Evolutionary conservation across 30 jellyfish, hydroid and myxozoan genomes (phyloP).

Genomic region (Catostylus mosaicus): DNA sequence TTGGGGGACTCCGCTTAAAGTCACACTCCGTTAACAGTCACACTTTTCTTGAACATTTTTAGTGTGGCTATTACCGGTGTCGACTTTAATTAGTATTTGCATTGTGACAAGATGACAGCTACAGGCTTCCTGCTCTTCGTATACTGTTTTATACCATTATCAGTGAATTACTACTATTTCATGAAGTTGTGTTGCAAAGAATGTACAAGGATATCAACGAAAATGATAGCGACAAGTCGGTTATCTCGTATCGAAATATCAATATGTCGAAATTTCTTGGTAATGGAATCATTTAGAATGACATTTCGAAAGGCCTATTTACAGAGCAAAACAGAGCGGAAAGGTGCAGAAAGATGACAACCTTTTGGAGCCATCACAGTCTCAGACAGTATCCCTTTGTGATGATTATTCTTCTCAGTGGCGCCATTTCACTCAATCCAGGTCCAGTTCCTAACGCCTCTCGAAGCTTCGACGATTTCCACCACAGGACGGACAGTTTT

Average conservation of each 20-base stretch:
- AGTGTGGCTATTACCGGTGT: too few relatives aligned
- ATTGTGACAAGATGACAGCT: background rate
- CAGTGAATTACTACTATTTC: background rate
- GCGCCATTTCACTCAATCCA: conserved; percentile 44
- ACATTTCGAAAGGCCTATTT: too few relatives aligned
- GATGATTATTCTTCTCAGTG: conserved; percentile 37
- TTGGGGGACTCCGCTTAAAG: too few relatives aligned
- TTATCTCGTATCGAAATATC: too few relatives aligned
- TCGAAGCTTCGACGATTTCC: conserved; percentile 21
- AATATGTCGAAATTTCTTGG: too few relatives aligned
- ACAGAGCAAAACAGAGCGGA: too few relatives aligned
- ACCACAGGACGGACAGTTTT: conserved; percentile 33
- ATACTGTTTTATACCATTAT: background rate
- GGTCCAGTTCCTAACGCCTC: conserved; percentile 41
- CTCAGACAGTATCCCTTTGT: conserved; percentile 50
- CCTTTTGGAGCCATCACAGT: conserved; percentile 46
- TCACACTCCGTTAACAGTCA: too few relatives aligned
- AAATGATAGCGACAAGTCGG: too few relatives aligned
- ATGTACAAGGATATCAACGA: conserved; percentile 7
- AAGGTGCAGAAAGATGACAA: conserved; percentile 43
- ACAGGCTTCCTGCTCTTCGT: conserved; percentile 3
- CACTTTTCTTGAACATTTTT: too few relatives aligned
- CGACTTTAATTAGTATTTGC: too few relatives aligned
- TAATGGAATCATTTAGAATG: too few relatives aligned
- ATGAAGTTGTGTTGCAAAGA: conserved; percentile 9